These are phyloP conservation scores for Amblyraja radiata DNA, from an alignment of 2,797 vertebrate genomes.

Conservation along the genomic window DNA sequence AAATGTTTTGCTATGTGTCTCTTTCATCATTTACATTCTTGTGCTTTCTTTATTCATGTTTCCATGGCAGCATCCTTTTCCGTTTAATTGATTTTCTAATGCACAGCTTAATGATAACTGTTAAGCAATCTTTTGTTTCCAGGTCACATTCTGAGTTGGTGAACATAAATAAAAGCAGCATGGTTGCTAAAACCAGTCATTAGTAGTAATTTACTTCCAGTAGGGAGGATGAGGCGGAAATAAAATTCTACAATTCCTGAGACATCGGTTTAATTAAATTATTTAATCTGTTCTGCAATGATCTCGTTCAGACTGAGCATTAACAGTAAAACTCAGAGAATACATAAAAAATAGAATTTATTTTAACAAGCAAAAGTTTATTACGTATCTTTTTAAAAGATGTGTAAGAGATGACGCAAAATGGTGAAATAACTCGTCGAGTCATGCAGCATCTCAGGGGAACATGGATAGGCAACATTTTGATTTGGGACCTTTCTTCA, in stretches of 20 bases:
- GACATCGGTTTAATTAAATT: conserved; percentile 8
- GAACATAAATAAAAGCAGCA: conserved; percentile 94
- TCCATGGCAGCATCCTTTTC: conserved; percentile 77
- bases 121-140: conserved; percentile 93
- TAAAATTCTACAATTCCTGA: conserved; percentile 13
- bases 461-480: too few species aligned
- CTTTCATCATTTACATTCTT: conserved; percentile 55
- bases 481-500: too few species aligned
- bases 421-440: too few species aligned
- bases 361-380: neutral
- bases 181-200: conserved; percentile 84
- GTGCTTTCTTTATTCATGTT: conserved; percentile 69
- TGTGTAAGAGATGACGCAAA: too few species aligned
- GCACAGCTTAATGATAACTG: conserved; percentile 84
- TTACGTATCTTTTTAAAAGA: too few species aligned
- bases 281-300: conserved; percentile 22
- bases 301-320: neutral
- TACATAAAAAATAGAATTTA: neutral
- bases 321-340: neutral
- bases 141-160: conserved; percentile 86
- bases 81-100: conserved; percentile 98
- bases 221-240: conserved; percentile 69
- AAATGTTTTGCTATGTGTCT: conserved; percentile 64
- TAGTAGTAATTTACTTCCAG: conserved; percentile 83
- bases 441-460: too few species aligned